These are phyloP conservation scores for Mionectes olivaceus DNA, from an alignment of 2,797 vertebrate species.

Conservation along the genomic window DNA sequence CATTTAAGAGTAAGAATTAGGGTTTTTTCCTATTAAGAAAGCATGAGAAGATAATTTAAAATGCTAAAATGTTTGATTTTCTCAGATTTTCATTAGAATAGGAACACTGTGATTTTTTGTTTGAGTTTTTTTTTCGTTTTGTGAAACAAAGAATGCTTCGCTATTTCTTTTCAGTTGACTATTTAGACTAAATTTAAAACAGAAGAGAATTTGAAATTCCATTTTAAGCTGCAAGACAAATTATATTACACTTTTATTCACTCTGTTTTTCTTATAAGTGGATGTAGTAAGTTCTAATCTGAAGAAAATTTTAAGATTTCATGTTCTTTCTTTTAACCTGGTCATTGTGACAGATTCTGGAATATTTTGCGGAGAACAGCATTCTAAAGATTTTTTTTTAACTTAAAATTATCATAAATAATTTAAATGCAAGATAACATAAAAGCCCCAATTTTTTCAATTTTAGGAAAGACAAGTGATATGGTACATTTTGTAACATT, in stretches of 20 bases:
- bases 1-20: not conserved
- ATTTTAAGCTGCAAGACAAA: not conserved
- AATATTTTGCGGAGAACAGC: not conserved
- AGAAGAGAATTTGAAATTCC: not conserved
- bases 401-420: not conserved
- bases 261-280: not conserved
- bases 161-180: not conserved
- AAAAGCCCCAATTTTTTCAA: rapidly evolving
- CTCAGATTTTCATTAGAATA: not conserved
- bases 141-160: not conserved
- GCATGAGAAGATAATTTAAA: not conserved
- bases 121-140: not conserved
- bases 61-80: not conserved
- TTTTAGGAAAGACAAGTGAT: not conserved
- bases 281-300: not conserved
- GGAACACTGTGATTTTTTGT: not conserved
- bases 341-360: not conserved
- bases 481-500: not conserved
- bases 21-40: not conserved
- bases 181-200: not conserved
- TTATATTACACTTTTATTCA: not conserved
- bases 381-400: not conserved
- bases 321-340: not conserved
- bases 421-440: not conserved
- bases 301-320: not conserved